A percentile compares a stretch with the other conserved stretches of the same genome.
Conservation (phyloP, 2,888 invertebrate genomes). For the Ophion slaviceki region DNA sequence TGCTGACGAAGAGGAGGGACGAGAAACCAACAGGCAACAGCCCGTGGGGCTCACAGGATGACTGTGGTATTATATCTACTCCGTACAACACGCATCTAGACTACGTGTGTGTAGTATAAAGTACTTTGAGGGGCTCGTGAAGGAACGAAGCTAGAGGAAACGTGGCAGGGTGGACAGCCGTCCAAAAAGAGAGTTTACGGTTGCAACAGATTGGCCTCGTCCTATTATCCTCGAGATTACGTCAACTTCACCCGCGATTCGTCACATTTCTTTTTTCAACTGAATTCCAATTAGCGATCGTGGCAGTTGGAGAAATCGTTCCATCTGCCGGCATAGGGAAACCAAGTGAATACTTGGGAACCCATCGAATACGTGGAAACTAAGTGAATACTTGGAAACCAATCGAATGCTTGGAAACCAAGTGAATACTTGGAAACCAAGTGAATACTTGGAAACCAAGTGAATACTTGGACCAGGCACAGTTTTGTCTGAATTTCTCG, state of each 20-base stretch:
- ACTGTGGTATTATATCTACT: constrained; percentile 56
- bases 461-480: too few species aligned
- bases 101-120: constrained; percentile 25
- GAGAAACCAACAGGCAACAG: constrained; percentile 48
- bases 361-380: too few species aligned
- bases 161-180: constrained; percentile 64
- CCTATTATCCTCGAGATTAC: constrained; percentile 70
- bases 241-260: constrained; percentile 57
- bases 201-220: constrained; percentile 82
- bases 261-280: constrained; percentile 67
- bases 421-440: too few species aligned
- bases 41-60: constrained; percentile 38
- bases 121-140: constrained; percentile 30
- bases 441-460: too few species aligned
- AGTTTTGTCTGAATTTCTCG: too few species aligned
- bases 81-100: constrained; percentile 6
- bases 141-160: not conserved
- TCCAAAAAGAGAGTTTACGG: constrained; percentile 82
- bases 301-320: not conserved
- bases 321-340: not conserved
- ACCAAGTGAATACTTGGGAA: not conserved
- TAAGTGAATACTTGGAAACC: too few species aligned
- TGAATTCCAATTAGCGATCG: not conserved
- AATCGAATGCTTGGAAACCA: too few species aligned
- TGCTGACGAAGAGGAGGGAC: constrained; percentile 50